These are phyloP conservation scores for Oxyruncus cristatus DNA, from an alignment of 2,113 vertebrate species.

Conservation along the genomic window DNA sequence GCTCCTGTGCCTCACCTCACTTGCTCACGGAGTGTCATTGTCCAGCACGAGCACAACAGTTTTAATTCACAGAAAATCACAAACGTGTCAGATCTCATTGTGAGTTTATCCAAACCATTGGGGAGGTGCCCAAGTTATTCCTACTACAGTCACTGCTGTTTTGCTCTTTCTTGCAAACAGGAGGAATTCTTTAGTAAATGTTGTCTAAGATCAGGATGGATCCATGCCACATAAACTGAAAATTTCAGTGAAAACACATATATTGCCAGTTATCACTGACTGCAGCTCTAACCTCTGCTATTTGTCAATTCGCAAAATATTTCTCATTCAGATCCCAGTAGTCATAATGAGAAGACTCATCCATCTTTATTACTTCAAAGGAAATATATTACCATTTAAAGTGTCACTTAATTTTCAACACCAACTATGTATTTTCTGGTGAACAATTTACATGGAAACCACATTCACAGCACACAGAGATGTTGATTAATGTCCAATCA, in stretches of 20 bases:
- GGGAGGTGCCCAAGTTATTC: not conserved
- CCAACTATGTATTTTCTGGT: not conserved
- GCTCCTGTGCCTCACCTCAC: not conserved
- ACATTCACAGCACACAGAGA: not conserved
- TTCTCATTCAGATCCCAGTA: not conserved
- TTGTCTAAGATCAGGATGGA: not conserved
- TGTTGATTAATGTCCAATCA: slow-evolving; percentile 27
- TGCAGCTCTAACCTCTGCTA: not conserved
- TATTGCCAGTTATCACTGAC: not conserved
- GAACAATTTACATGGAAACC: slow-evolving; percentile 15
- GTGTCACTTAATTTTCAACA: slow-evolving; percentile 33
- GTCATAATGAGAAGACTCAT: slow-evolving; percentile 29
- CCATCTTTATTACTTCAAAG: slow-evolving; percentile 30
- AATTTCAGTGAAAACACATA: not conserved
- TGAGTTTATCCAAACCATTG: not conserved
- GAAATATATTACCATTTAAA: slow-evolving; percentile 31
- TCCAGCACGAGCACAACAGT: not conserved
- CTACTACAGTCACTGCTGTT: not conserved
- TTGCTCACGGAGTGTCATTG: not conserved
- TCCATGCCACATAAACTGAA: not conserved
- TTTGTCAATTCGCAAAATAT: not conserved
- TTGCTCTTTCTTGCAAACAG: not conserved
- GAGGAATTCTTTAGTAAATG: not conserved
- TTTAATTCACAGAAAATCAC: not conserved
- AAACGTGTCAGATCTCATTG: not conserved